Evolutionary conservation across 2,888 invertebrate species (phyloP), one percentile per base, ranked within the genome.

Genomic region (Drosophila siamana): DNA sequence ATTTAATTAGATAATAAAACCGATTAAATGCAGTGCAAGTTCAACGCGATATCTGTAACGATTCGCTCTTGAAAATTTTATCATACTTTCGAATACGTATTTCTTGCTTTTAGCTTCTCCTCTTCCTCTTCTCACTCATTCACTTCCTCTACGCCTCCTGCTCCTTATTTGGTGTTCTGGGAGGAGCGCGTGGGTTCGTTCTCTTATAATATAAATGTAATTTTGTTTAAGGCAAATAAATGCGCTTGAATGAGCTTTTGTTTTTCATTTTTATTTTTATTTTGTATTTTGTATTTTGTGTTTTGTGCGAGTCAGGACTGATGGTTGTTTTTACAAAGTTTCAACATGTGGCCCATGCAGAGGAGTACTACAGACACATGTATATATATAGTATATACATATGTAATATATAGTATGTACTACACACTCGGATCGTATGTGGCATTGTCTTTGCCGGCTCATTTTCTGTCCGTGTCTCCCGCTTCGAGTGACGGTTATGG

Each of bases 1-100:
- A 61, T 67, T 66, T 61, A 70, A 70, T 70, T 62, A 67, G 56
- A 62, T 59, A 59, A 51, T 68, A 54, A 68, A 59, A 33, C 26
- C 46, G 55, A 36, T 54, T 54, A 54, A 47, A 36, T 56, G 51
- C 57, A 46, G 15, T 24, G 33, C 16, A 38, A 43, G 15, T 33
- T 55, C 19, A 44, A 30, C 22, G 7, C 44, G 22, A 52, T 52
- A 36, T 36, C 11, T 33, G 33, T 5, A n/a, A 8, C 5, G 26
- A 26, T 26, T 26, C 26, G 7, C 26, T 26, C 5, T 13, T 36
- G 8, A 13, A 44, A 1, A 11, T 19, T 19, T 11, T 16, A 28
- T 46, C 9, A 28, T 28, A 46, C 26, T 28, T 19, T 19, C 19
- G 19, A 19, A 19, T 19, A 19, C 19, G 19, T 19, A 19, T 19